Evolutionary conservation across 2,797 vertebrate genomes (phyloP).

Genomic region (Lepus townsendii): DNA sequence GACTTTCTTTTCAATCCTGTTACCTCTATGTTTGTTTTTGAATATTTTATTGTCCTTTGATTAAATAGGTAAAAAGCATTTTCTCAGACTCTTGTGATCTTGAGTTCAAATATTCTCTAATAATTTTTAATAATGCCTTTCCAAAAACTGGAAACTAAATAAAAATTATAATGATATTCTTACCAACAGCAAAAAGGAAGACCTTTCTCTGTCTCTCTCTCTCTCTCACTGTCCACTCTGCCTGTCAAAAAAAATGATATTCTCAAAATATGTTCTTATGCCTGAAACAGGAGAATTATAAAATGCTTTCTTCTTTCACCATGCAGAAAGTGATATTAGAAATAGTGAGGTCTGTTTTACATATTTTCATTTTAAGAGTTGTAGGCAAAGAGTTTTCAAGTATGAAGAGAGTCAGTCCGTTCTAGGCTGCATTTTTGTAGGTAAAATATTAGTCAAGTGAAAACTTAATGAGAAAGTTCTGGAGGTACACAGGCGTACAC

Average conservation of each 20-base stretch:
- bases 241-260: not conserved
- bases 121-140: not conserved
- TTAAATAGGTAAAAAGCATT: not conserved
- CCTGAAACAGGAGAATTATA: not conserved
- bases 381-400: not conserved
- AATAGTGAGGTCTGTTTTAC: not conserved
- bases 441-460: not conserved
- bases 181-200: no score
- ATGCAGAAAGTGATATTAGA: not conserved
- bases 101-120: not conserved
- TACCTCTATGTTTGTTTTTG: not conserved
- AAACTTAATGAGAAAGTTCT: not conserved
- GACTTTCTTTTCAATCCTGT: not conserved
- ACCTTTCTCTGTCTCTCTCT: no score
- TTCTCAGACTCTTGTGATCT: not conserved
- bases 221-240: no score
- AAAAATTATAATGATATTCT: not conserved
- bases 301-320: not conserved
- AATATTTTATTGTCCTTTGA: not conserved
- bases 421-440: not conserved
- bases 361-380: not conserved
- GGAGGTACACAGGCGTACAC: not conserved
- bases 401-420: not conserved
- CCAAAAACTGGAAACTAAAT: not conserved
- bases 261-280: not conserved